Evolutionary conservation across 2,113 vertebrate genomes (phyloP), one percentile per base, ranked within the genome.

Genomic region (Rutilus rutilus): DNA sequence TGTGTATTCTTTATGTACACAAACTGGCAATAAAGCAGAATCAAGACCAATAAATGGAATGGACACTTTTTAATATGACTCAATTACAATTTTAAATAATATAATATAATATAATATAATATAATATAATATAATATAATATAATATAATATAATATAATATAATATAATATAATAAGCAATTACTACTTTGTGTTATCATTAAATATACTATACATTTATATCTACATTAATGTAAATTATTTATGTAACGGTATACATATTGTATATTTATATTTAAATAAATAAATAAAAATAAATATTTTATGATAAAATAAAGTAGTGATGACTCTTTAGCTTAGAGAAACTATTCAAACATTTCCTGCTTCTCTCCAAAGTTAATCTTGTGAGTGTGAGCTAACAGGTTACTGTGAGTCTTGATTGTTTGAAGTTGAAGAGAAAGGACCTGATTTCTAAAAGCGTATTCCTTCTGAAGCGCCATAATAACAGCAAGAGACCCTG

Each of bases 401-500:
- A 17, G 64, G 27, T 17, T 59, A 60, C 52, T 60, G 54, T 42
- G 57, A 59, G 50, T 42, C 7, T 21, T 39, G 5, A 39, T 69
- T 47, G 11, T 67, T 9, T 82, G 30, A 71, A 83, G 6, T 25
- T 83, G 27, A 83, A 57, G 81, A 47, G 81, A 73, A 83, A 54
- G 21, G 47, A 54, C 3, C 23, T 57, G 47, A 73, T 33, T 27
- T 62, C 42, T 47, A 47, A 82, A 50, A 57, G 81, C 67, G 19
- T n/a, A 36, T 25, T 81, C 17, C 17, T 47, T 81, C 36, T 65
- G 42, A 67, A 82, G 62, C 79, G 52, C 10, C 12, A 50, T 30
- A 52, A 76, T 77, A 65, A 67, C 84, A 78, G 59, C 75, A 59
- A 30, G 77, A 54, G 76, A 39, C 54, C 78, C 60, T 52, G 78